A percentile compares a stretch with the other conserved stretches of the same genome.
Conservation (phyloP, 2,888 invertebrate genomes). For the Drosophila monieri region DNA sequence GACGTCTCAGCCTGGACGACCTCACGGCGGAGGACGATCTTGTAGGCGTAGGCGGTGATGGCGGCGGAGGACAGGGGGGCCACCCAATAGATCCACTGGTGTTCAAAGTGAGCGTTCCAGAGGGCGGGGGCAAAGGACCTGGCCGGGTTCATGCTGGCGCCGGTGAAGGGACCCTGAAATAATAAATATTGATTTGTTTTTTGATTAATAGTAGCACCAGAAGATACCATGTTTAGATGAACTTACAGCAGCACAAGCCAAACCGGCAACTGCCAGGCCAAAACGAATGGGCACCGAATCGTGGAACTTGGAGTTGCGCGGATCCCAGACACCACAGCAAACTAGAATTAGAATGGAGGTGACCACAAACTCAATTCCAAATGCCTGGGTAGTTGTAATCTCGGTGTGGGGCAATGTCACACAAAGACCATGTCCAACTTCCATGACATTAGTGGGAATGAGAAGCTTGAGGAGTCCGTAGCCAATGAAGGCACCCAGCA, state of each 20-base stretch:
- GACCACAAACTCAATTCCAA: conserved; percentile 87
- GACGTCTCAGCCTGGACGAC: conserved; percentile 71
- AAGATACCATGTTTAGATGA: background rate
- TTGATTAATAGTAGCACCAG: background rate
- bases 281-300: conserved; percentile 89
- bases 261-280: conserved; percentile 87
- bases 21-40: conserved; percentile 83
- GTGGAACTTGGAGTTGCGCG: conserved; percentile 87
- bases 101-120: conserved; percentile 87
- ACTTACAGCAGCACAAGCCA: conserved; percentile 88
- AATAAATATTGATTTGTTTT: background rate
- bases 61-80: conserved; percentile 85
- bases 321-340: conserved; percentile 90
- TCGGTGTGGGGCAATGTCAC: conserved; percentile 86
- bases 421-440: conserved; percentile 85
- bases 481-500: conserved; percentile 88
- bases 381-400: conserved; percentile 85
- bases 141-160: conserved; percentile 90
- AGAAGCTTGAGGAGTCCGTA: conserved; percentile 88
- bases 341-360: conserved; percentile 88
- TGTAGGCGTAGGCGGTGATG: conserved; percentile 84
- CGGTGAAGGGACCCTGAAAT: conserved; percentile 89
- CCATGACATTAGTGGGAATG: conserved; percentile 82
- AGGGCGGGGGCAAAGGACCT: conserved; percentile 89
- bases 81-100: conserved; percentile 90